Conservation (phyloP, 2,888 invertebrate species). For the Nomada ruficornis region DNA sequence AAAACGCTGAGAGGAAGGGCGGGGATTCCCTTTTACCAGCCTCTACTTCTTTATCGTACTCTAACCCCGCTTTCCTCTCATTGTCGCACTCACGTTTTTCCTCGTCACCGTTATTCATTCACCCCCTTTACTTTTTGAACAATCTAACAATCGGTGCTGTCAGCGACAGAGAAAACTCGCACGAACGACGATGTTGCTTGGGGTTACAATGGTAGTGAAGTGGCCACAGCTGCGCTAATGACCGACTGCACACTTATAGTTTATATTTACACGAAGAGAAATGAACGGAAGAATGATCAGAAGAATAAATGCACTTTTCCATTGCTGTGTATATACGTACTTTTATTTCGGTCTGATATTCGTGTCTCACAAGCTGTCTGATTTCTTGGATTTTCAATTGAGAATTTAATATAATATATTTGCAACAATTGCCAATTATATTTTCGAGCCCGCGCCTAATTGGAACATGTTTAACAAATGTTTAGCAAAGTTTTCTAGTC, state of each 20-base stretch:
- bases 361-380: too few relatives aligned
- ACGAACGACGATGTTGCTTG: constrained; percentile 60
- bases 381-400: too few relatives aligned
- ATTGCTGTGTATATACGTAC: too few relatives aligned
- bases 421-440: too few relatives aligned
- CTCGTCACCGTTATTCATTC: constrained; percentile 42
- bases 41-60: constrained; percentile 9
- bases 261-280: too few relatives aligned
- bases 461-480: too few relatives aligned
- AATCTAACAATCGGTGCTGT: constrained; percentile 70
- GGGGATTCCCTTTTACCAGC: constrained; percentile 20
- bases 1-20: constrained; percentile 46
- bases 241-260: neutral
- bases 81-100: constrained; percentile 8
- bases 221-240: constrained; percentile 72
- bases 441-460: too few relatives aligned
- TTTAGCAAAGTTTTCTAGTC: too few relatives aligned
- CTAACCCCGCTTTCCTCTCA: neutral
- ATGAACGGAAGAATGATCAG: too few relatives aligned
- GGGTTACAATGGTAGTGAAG: constrained; percentile 60
- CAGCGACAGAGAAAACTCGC: constrained; percentile 75
- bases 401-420: too few relatives aligned
- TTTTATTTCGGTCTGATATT: too few relatives aligned
- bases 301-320: too few relatives aligned
- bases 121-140: constrained; percentile 43